Evolutionary conservation across 2,113 vertebrate species (phyloP).

Genomic region (Catharus bicknelli): DNA sequence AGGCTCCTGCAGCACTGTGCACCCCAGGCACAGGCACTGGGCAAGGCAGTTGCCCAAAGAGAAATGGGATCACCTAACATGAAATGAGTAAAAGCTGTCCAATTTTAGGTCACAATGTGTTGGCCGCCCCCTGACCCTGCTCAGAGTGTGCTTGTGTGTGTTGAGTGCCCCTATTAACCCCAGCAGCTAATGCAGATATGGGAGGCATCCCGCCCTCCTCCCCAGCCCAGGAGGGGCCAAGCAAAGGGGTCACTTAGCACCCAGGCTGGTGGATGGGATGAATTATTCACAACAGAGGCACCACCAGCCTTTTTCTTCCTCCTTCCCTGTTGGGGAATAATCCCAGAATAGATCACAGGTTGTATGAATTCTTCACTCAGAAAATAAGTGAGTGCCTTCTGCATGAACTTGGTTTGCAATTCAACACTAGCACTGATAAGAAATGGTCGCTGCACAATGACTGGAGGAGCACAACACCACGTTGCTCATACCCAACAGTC

Average conservation of each 20-base stretch:
- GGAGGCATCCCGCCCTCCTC: neutral
- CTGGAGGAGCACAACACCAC: neutral
- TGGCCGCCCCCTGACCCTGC: conserved; percentile 45
- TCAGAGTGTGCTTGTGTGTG: conserved; percentile 19
- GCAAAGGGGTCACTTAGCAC: conserved; percentile 10
- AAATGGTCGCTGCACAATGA: neutral
- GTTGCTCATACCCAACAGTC: neutral
- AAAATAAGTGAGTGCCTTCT: conserved; percentile 19
- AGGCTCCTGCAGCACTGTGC: neutral
- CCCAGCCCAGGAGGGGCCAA: neutral
- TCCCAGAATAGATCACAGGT: neutral
- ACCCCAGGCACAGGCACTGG: neutral
- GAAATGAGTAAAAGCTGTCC: conserved; percentile 38
- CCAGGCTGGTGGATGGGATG: neutral
- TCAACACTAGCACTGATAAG: conserved; percentile 10
- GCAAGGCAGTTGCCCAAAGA: neutral
- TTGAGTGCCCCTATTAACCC: conserved; percentile 54
- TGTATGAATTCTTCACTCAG: conserved; percentile 3
- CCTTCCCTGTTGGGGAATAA: neutral
- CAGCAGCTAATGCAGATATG: neutral
- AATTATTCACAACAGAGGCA: conserved; percentile 50
- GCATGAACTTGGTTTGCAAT: conserved; percentile 45
- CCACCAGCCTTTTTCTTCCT: neutral
- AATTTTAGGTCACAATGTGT: conserved; percentile 54
- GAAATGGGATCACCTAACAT: neutral